Evolutionary conservation across 2,113 vertebrate genomes (phyloP).

Genomic region (Heterocephalus glaber): DNA sequence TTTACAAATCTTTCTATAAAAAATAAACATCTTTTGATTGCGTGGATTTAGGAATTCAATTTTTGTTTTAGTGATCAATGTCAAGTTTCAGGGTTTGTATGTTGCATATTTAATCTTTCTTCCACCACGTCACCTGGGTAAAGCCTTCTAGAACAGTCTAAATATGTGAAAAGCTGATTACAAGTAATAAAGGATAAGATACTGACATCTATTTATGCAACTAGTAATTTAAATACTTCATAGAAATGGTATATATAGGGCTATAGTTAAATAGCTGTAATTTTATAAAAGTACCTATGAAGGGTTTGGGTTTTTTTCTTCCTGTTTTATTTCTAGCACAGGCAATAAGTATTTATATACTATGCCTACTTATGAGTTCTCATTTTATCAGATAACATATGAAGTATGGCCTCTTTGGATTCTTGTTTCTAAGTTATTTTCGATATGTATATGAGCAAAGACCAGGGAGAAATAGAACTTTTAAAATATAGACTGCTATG

Average conservation of each 20-base stretch:
- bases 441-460: not conserved
- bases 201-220: slow-evolving; percentile 71
- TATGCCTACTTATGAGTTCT: slow-evolving; percentile 41
- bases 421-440: slow-evolving; percentile 56
- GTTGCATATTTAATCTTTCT: slow-evolving; percentile 66
- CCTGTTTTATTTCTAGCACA: slow-evolving; percentile 58
- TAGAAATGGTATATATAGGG: slow-evolving; percentile 28
- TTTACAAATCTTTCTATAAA: slow-evolving; percentile 90
- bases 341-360: slow-evolving; percentile 60
- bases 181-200: slow-evolving; percentile 23
- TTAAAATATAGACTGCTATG: slow-evolving; percentile 61
- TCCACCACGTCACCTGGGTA: slow-evolving; percentile 28
- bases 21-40: slow-evolving; percentile 88
- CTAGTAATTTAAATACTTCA: slow-evolving; percentile 12
- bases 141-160: not conserved
- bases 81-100: slow-evolving; percentile 73
- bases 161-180: not conserved
- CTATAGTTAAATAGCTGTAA: slow-evolving; percentile 58
- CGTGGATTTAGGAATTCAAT: slow-evolving; percentile 83
- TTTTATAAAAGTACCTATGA: slow-evolving; percentile 51
- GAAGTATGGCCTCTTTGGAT: slow-evolving; percentile 47
- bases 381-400: slow-evolving; percentile 47
- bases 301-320: not conserved
- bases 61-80: slow-evolving; percentile 84
- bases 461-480: slow-evolving; percentile 55